Base-by-base conservation (phyloP, 2,113 vertebrate genomes). In the Clarias gariepinus region DNA sequence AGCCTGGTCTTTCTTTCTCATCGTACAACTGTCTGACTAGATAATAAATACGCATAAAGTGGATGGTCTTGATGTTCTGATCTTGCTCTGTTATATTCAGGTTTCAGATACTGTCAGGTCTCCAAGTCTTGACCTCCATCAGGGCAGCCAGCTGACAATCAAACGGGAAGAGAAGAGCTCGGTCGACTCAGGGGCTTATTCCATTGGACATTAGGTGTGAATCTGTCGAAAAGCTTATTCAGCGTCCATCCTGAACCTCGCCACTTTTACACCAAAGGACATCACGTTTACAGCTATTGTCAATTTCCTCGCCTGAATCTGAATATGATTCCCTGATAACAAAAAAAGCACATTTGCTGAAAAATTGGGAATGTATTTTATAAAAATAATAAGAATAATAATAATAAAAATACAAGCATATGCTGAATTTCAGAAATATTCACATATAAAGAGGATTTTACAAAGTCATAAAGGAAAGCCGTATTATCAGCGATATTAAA, bases 141-240 rank as follows among this genome's bases (percentile, higher is more conserved):
- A 89, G 15, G 90, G 71, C 13, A 94, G 93, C 87, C 92, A 92
- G 41, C 86, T 88, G 78, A 94, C 94, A 33, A 84, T 95, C 73
- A 94, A 89, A 92, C 52, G 28, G n/a, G 88, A 88, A 8, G 91
- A 89, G 9, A 93, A 93, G 86, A 90, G 82, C 85, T 92, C 91
- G 6, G 89, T 86, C 9, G 93, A 95, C 86, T 95, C 94, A 0
- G 94, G 93, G 73, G 89, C 92, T 41, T 30, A 94, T 86, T 61
- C 86, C 36, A 81, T 79, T 33, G 92, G 94, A 64, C 88, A 91
- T 64, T 82, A 87, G 1, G 7, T 92, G 36, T 92, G 86, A 92
- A 85, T 18, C 33, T 1, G 41, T 76, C 10, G 2, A 78, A 69
- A 85, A 52, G 66, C 41, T 47, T 64, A 19, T 68, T 68, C 16